Evolutionary conservation across 2,797 vertebrate species (phyloP).

Genomic region (Melanotaenia nigrans): DNA sequence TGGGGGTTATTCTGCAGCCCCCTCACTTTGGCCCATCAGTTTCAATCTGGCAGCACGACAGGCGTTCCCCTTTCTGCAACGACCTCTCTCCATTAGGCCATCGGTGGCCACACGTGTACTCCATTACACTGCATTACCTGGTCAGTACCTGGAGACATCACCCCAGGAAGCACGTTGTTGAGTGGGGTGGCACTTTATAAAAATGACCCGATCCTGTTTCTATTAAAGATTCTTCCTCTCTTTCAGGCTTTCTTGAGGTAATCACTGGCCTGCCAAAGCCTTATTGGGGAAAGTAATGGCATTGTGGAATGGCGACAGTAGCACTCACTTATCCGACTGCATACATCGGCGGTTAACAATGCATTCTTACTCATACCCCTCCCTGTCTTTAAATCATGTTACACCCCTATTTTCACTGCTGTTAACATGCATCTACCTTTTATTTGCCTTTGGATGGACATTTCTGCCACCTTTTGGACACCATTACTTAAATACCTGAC

Average conservation of each 20-base stretch:
- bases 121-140: slow-evolving; percentile 80
- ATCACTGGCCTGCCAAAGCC: slow-evolving; percentile 71
- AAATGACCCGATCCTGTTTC: slow-evolving; percentile 55
- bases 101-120: slow-evolving; percentile 74
- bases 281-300: slow-evolving; percentile 78
- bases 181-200: slow-evolving; percentile 14
- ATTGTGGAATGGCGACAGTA: slow-evolving; percentile 50
- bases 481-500: neutral
- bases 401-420: neutral
- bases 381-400: slow-evolving; percentile 29
- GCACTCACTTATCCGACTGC: slow-evolving; percentile 58
- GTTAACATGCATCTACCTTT: neutral
- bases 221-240: slow-evolving; percentile 65
- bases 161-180: slow-evolving; percentile 32
- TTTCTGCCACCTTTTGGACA: neutral
- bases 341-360: slow-evolving; percentile 51
- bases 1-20: slow-evolving; percentile 60
- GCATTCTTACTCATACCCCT: slow-evolving; percentile 6
- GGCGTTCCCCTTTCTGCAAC: slow-evolving; percentile 62
- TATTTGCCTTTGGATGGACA: neutral
- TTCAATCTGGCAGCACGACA: slow-evolving; percentile 82
- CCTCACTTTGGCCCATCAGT: slow-evolving; percentile 80
- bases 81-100: slow-evolving; percentile 78
- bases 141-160: slow-evolving; percentile 52
- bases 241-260: slow-evolving; percentile 50